Conservation (phyloP, 2,888 invertebrate species). For the Zaprionus lineosus region DNA sequence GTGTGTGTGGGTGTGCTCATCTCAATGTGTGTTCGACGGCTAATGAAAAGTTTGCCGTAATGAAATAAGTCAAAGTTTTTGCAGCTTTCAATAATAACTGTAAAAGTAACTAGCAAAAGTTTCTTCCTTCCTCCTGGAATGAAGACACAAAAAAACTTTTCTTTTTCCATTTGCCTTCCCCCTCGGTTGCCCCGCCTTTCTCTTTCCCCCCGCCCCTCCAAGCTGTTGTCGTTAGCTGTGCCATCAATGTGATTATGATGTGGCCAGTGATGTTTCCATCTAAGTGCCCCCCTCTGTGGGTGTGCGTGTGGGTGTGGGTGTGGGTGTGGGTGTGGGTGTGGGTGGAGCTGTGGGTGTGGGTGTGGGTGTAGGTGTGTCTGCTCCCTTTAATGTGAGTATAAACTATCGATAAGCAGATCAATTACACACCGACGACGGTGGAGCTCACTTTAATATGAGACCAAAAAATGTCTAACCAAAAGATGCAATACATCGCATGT, state of each 20-base stretch:
- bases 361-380: not conserved
- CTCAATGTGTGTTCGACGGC: constrained; percentile 27
- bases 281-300: constrained; percentile 39
- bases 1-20: too few species aligned
- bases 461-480: too few species aligned
- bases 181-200: constrained; percentile 5
- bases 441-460: too few species aligned
- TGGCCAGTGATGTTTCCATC: constrained; percentile 52
- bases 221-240: constrained; percentile 12
- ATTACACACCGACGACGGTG: too few species aligned
- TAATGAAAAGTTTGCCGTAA: constrained; percentile 75
- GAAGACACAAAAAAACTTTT: constrained; percentile 1
- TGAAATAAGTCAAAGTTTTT: constrained; percentile 74
- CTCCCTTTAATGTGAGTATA: too few species aligned
- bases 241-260: constrained; percentile 64
- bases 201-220: not conserved
- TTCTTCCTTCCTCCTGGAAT: constrained; percentile 27
- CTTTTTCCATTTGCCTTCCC: constrained; percentile 1
- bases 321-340: not conserved
- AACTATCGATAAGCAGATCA: too few species aligned
- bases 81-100: constrained; percentile 75
- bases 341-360: not conserved
- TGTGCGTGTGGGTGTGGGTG: constrained; percentile 1
- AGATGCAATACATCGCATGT: too few species aligned
- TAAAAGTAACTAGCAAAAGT: constrained; percentile 73